Base-by-base conservation (phyloP, 2,797 vertebrate species). In the Myotis findleyi region DNA sequence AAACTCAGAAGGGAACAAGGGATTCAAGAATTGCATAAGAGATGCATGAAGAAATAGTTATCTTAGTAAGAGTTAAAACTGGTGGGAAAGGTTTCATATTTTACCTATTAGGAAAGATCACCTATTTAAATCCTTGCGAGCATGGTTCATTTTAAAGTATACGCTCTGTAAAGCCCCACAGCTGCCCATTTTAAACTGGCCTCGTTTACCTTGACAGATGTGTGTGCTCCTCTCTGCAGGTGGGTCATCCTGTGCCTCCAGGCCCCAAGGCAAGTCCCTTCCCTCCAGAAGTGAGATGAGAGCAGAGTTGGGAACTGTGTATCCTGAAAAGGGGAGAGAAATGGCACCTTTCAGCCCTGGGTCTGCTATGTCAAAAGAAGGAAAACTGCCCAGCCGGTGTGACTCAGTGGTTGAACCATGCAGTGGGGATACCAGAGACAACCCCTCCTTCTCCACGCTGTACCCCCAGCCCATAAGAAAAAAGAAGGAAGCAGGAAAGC, bases 241-340 rank as follows among this genome's bases (percentile, higher is more conserved):
- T 18, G 36, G 38, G 27, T 38, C 36, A 44, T 38, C 23, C 47
- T 66, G 53, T 79, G 71, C 17, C 57, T 77, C 59, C 25, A 64
- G 51, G 53, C 7, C 59, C 51, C 59, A 49, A 49, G 21, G 44
- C n/a, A 90, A 84, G 62, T 69, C 44, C 27, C 68, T 57, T 85
- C n/a, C 64, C 36, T 96, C 79, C 36, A 87, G 33, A 85, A 89
- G 53, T 30, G 62, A 92, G 75, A 95, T 51, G 55, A 96, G 41
- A 7, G 9, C 41, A 86, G 71, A 71, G 87, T 23, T 89, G 18
- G 85, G 86, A 83, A 87, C 33, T 47, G 12, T 13, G 64, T 59
- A 87, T 47, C 89, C 94, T 94, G 41, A 86, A 89, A 92, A 44
- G 20, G 38, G 33, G 12, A 12, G 75, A 76, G 75, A 87, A 95